Conservation (phyloP, 2,888 invertebrate genomes). For the Eupithecia insigniata region DNA sequence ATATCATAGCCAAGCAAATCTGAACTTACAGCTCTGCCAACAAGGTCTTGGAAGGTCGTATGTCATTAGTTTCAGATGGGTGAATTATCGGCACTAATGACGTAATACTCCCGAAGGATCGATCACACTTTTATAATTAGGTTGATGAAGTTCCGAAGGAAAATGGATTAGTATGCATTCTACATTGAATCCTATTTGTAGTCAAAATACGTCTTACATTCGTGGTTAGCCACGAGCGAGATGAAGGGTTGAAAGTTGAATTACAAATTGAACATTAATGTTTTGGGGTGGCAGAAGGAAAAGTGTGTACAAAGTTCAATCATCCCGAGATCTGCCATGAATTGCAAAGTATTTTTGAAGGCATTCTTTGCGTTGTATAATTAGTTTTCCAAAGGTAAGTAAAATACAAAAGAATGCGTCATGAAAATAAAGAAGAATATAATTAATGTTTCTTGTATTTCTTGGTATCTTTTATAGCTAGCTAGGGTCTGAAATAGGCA, state of each 20-base stretch:
- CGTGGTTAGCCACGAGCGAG: background rate
- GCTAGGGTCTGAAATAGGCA: conserved; percentile 20
- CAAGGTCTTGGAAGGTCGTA: conserved; percentile 6
- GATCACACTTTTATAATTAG: conserved; percentile 24
- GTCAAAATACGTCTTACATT: background rate
- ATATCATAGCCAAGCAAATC: conserved; percentile 17
- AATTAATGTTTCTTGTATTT: background rate
- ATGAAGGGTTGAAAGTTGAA: conserved; percentile 10
- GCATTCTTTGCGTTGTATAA: background rate
- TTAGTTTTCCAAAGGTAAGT: background rate
- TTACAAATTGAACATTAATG: conserved; percentile 11
- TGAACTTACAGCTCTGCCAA: conserved; percentile 13
- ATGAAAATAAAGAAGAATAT: background rate
- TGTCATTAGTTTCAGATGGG: conserved; percentile 24
- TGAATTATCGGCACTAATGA: conserved; percentile 30
- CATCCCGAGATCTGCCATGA: background rate
- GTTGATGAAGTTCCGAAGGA: conserved; percentile 18
- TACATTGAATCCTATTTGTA: background rate
- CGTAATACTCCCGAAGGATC: conserved; percentile 24
- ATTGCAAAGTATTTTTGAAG: conserved; percentile 5
- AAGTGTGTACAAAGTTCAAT: background rate
- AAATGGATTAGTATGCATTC: conserved; percentile 9
- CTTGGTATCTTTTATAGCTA: conserved; percentile 7
- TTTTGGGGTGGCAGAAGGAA: background rate
- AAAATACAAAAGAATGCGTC: background rate